Percentiles rank a stretch among this genome's conserved stretches.
phyloP scores from a whole-genome alignment of 2,888 invertebrate species.

The Cheilosia pagana region DNA sequence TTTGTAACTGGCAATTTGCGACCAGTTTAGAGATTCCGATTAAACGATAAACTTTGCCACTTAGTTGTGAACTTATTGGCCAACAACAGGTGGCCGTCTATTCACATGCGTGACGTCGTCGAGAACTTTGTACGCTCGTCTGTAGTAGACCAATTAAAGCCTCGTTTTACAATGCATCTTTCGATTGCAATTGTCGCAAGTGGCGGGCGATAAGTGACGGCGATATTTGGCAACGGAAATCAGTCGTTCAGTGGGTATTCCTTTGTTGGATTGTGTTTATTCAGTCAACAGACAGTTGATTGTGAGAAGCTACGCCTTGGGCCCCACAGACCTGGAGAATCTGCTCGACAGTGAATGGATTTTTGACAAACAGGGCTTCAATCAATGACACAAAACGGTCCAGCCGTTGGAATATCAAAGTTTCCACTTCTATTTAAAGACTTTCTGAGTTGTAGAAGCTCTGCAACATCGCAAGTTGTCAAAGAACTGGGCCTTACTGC shows the following conservation, averaged over 20 bases:
- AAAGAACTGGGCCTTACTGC: no score
- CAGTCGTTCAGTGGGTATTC: background rate
- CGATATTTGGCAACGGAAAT: background rate
- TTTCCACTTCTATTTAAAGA: no score
- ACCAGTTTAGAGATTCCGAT: slow-evolving; percentile 5
- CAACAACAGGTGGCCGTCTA: background rate
- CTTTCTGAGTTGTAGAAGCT: no score
- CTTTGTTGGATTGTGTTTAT: background rate
- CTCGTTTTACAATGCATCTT: background rate
- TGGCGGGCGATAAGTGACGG: background rate
- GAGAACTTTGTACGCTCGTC: no score
- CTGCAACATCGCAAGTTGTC: no score
- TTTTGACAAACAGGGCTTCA: no score
- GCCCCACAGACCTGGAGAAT: no score
- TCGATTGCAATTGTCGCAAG: background rate
- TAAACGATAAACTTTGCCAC: slow-evolving; percentile 7
- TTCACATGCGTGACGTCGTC: background rate
- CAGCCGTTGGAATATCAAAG: no score
- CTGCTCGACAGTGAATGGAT: no score
- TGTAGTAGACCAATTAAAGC: background rate
- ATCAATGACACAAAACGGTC: no score
- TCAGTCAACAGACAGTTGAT: no score
- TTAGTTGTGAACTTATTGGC: background rate
- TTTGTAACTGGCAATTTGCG: background rate
- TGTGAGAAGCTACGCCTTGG: no score